Percentiles rank a stretch among this genome's conserved stretches.
These are phyloP conservation scores for Colletes collaris DNA, from an alignment of 2,888 invertebrate genomes.

Conservation along the genomic window DNA sequence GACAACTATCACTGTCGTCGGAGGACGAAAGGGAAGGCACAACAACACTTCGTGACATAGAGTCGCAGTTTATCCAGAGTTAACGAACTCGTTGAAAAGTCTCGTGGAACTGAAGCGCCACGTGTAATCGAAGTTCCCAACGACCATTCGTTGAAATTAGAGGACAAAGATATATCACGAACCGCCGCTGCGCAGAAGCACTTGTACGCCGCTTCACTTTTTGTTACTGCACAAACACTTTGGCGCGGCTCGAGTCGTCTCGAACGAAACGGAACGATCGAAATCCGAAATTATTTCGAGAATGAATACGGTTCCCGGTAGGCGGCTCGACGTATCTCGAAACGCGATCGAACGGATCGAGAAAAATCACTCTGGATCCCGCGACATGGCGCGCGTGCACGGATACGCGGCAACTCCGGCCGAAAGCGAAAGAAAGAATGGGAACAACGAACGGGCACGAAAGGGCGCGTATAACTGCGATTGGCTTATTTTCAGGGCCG, in stretches of 20 bases:
- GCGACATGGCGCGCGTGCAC: conserved; percentile 4
- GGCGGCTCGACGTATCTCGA: too few species aligned
- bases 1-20: conserved; percentile 18
- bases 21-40: conserved; percentile 31
- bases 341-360: too few species aligned
- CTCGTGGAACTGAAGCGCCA: conserved; percentile 9
- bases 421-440: conserved; percentile 49
- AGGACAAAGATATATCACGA: conserved; percentile 12
- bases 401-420: conserved; percentile 43
- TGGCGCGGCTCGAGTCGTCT: conserved; percentile 36
- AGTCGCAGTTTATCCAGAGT: not conserved
- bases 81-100: not conserved
- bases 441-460: conserved; percentile 52
- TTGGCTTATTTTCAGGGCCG: conserved; percentile 67
- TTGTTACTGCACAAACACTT: conserved; percentile 49
- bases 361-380: conserved; percentile 28
- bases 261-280: not conserved
- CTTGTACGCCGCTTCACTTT: conserved; percentile 40
- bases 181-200: conserved; percentile 61
- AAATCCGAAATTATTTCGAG: too few species aligned
- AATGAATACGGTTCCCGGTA: too few species aligned
- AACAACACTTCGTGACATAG: conserved; percentile 1
- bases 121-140: conserved; percentile 28
- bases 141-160: conserved; percentile 27
- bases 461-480: conserved; percentile 67